Conservation (phyloP, 2,797 vertebrate species). For the Alca torda region DNA sequence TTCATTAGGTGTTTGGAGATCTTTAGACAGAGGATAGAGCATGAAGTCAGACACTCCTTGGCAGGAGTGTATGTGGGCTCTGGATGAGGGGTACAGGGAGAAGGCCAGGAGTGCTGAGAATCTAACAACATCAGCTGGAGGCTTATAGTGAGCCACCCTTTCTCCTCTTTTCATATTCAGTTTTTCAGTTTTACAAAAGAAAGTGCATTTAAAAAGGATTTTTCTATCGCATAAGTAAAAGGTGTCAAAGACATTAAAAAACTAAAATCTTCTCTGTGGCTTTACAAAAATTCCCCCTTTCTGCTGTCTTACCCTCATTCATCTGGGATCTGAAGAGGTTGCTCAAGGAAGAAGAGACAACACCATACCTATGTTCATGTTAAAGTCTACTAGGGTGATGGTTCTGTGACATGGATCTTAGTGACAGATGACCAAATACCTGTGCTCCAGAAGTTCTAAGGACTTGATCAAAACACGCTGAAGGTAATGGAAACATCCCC, state of each 20-base stretch:
- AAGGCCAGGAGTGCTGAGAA: neutral
- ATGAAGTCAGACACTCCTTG: neutral
- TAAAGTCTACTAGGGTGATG: neutral
- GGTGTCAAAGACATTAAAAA: neutral
- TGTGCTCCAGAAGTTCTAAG: neutral
- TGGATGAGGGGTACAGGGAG: neutral
- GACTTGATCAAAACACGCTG: neutral
- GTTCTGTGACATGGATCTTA: neutral
- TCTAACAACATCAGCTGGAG: neutral
- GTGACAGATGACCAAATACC: neutral
- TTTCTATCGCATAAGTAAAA: neutral
- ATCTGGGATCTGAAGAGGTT: neutral
- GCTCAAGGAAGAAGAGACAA: neutral
- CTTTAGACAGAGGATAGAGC: neutral
- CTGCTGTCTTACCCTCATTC: neutral
- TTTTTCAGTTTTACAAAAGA: neutral
- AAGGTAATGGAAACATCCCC: neutral
- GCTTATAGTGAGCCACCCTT: neutral
- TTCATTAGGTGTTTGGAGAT: neutral
- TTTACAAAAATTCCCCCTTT: neutral
- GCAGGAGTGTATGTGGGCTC: neutral
- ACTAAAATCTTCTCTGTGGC: neutral
- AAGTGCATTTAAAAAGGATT: neutral
- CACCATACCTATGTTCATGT: neutral
- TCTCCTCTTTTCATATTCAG: neutral